Evolutionary conservation across 2,888 invertebrate genomes (phyloP).

Genomic region (Agrotis clavis): DNA sequence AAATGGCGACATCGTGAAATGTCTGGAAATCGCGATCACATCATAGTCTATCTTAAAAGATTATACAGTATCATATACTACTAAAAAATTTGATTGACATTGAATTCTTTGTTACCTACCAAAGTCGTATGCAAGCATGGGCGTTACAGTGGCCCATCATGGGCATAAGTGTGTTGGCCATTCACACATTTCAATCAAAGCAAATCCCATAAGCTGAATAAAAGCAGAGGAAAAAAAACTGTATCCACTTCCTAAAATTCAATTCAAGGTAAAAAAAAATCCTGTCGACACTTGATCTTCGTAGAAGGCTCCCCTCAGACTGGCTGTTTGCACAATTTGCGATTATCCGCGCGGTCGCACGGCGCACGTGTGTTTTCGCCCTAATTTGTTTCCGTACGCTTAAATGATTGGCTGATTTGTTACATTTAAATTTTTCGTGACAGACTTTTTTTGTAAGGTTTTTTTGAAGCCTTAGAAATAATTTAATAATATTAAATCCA

Average conservation of each 20-base stretch:
- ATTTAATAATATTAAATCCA: no score
- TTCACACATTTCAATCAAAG: constrained; percentile 15
- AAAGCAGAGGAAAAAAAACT: neutral
- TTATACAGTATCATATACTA: no score
- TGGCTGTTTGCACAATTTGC: constrained; percentile 71
- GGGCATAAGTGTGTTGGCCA: neutral
- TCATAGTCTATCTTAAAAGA: no score
- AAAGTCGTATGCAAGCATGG: neutral
- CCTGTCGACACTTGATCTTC: constrained; percentile 66
- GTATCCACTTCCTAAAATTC: constrained; percentile 36
- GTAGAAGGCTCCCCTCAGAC: constrained; percentile 42
- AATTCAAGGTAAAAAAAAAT: constrained; percentile 44
- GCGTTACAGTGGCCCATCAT: neutral
- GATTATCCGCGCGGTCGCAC: constrained; percentile 65
- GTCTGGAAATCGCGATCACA: no score
- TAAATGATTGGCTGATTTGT: constrained; percentile 56
- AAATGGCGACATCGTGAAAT: no score
- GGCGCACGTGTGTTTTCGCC: constrained; percentile 65
- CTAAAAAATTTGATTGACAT: no score
- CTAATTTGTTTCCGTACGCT: constrained; percentile 59
- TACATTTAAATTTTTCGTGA: constrained; percentile 60
- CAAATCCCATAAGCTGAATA: neutral
- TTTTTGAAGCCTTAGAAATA: constrained; percentile 35
- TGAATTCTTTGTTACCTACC: no score
- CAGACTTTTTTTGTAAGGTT: constrained; percentile 37